phyloP scores from a whole-genome alignment of 2,888 invertebrate species.

The Sisyra terminalis region DNA sequence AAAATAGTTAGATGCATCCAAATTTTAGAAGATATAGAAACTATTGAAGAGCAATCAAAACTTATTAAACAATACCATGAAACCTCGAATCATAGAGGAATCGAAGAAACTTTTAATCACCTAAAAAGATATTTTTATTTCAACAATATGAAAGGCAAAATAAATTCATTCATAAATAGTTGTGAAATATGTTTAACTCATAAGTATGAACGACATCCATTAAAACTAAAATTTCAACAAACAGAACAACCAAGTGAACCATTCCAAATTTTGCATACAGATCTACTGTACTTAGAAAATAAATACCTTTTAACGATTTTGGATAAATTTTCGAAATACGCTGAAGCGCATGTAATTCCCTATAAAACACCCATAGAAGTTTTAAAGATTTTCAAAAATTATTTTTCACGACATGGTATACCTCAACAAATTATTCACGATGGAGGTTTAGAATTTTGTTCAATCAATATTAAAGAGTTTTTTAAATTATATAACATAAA shows the following conservation, averaged over 20 bases:
- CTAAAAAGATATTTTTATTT: slow-evolving; percentile 11
- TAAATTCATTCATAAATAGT: slow-evolving; percentile 8
- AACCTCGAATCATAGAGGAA: slow-evolving; percentile 12
- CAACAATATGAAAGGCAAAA: slow-evolving; percentile 7
- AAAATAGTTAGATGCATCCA: neutral
- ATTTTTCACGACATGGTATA: no score
- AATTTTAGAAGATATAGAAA: slow-evolving; percentile 5
- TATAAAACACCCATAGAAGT: neutral
- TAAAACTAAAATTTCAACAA: slow-evolving; percentile 4
- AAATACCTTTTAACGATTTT: slow-evolving; percentile 13
- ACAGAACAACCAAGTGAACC: slow-evolving; percentile 6
- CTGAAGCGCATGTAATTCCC: slow-evolving; percentile 11
- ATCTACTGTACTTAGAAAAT: slow-evolving; percentile 7
- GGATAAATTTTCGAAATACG: slow-evolving; percentile 14
- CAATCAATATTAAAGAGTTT: slow-evolving; percentile 11
- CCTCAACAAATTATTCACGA: slow-evolving; percentile 12
- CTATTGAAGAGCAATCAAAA: slow-evolving; percentile 7
- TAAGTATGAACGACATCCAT: slow-evolving; percentile 10
- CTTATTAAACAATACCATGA: slow-evolving; percentile 10
- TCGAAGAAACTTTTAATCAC: slow-evolving; percentile 11
- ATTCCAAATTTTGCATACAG: slow-evolving; percentile 7
- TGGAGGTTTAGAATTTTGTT: slow-evolving; percentile 14
- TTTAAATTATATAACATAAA: slow-evolving; percentile 13
- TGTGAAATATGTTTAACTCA: no score
- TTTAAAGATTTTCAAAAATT: neutral